phyloP scores from a whole-genome alignment of 2,888 invertebrate genomes.

The Drosophila fungiperda region DNA sequence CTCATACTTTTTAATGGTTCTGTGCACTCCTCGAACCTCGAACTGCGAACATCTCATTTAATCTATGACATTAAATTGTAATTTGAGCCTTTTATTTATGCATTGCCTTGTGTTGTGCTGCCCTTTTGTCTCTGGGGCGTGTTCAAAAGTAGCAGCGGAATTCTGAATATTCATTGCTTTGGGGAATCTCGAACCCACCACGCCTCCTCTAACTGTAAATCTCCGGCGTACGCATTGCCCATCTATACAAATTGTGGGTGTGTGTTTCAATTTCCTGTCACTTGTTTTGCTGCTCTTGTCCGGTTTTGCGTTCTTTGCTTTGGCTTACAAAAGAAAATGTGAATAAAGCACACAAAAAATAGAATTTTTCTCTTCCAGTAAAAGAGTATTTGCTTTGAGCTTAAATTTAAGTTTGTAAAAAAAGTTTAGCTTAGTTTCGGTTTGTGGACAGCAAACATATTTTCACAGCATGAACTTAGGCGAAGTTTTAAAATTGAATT shows the following conservation, averaged over 20 bases:
- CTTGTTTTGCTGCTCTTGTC: background rate
- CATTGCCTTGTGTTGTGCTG: slow-evolving; percentile 28
- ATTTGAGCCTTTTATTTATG: slow-evolving; percentile 57
- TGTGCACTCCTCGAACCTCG: background rate
- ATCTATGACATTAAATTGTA: slow-evolving; percentile 56
- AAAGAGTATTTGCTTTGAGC: background rate
- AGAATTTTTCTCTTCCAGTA: background rate
- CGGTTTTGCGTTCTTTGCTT: background rate
- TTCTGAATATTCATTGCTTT: slow-evolving; percentile 61
- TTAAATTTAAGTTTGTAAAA: background rate
- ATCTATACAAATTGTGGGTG: slow-evolving; percentile 20
- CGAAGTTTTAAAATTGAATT: background rate
- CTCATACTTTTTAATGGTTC: slow-evolving; percentile 41
- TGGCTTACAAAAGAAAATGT: background rate
- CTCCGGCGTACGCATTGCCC: slow-evolving; percentile 27
- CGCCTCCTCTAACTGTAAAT: slow-evolving; percentile 22
- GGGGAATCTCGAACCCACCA: slow-evolving; percentile 37
- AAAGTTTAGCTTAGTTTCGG: background rate
- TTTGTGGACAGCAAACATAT: background rate
- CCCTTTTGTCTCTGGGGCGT: slow-evolving; percentile 44
- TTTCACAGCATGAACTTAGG: background rate
- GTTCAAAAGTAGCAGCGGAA: slow-evolving; percentile 54
- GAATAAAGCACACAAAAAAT: background rate
- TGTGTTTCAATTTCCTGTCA: slow-evolving; percentile 8
- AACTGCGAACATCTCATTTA: slow-evolving; percentile 13